A percentile compares a stretch with the other conserved stretches of the same genome.
Evolutionary conservation across 2,113 vertebrate species (phyloP).

Genomic region (Syrmaticus mikado): DNA sequence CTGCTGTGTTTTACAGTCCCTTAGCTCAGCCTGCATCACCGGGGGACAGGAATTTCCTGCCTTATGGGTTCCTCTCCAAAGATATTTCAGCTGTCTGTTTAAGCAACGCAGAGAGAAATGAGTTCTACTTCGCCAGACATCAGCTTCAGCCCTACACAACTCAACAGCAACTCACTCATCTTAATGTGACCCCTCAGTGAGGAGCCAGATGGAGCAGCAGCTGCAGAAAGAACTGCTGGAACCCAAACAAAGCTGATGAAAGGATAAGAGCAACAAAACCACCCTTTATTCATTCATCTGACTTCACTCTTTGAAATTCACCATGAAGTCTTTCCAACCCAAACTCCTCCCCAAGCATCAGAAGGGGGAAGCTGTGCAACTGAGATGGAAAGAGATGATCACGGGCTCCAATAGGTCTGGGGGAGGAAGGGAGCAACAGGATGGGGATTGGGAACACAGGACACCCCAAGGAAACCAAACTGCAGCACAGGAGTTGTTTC

Average conservation of each 20-base stretch:
- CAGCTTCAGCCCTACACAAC: neutral
- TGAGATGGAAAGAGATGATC: neutral
- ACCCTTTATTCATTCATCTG: conserved; percentile 55
- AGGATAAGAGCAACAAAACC: conserved; percentile 51
- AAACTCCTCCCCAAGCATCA: neutral
- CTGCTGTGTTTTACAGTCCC: neutral
- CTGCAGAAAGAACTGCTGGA: neutral
- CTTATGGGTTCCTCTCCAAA: neutral
- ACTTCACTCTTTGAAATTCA: conserved; percentile 4
- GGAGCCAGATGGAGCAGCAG: conserved; percentile 18
- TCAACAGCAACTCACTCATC: neutral
- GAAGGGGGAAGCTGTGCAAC: neutral
- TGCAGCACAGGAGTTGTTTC: neutral
- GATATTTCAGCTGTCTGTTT: neutral
- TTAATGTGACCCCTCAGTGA: neutral
- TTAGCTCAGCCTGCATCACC: neutral
- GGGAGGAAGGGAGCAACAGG: neutral
- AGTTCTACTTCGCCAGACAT: neutral
- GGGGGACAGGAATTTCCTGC: neutral
- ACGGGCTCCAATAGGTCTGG: neutral
- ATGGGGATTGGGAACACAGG: neutral
- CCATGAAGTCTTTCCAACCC: neutral
- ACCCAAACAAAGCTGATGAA: conserved; percentile 35
- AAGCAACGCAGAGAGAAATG: neutral
- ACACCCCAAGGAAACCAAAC: neutral